These are phyloP conservation scores for Crossaster papposus DNA, from an alignment of 53 echinoderm and acorn worm genomes.

Conservation along the genomic window DNA sequence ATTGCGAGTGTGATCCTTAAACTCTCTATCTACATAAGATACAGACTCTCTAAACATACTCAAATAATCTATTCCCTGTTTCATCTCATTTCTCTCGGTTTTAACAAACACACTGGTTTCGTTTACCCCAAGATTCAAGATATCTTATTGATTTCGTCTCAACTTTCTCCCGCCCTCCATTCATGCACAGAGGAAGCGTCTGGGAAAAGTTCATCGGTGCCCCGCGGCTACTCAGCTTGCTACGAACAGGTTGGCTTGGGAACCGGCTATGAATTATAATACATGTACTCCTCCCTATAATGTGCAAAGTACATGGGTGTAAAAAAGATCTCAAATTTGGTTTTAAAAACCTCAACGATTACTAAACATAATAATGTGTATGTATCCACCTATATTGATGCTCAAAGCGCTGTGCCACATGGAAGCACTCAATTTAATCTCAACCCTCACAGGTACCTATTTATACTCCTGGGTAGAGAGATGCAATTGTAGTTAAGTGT, in stretches of 20 bases:
- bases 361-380: too few species aligned
- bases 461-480: too few species aligned
- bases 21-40: too few species aligned
- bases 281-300: neutral
- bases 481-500: too few species aligned
- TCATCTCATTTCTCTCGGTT: neutral
- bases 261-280: neutral
- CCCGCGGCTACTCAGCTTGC: slow-evolving; percentile 13
- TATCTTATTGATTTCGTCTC: slow-evolving; percentile 24
- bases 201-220: slow-evolving; percentile 22
- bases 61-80: neutral
- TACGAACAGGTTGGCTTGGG: neutral
- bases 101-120: neutral
- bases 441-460: too few species aligned
- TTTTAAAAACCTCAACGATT: too few species aligned
- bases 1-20: too few species aligned
- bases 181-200: neutral
- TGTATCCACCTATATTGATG: too few species aligned
- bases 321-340: neutral
- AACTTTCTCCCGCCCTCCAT: neutral
- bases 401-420: too few species aligned
- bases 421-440: too few species aligned
- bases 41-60: too few species aligned
- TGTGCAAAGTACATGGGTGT: neutral
- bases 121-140: slow-evolving; percentile 22